Evolutionary conservation across 2,797 vertebrate genomes (phyloP), one percentile per base, ranked within the genome.

Genomic region (Gymnopithys bicolor): DNA sequence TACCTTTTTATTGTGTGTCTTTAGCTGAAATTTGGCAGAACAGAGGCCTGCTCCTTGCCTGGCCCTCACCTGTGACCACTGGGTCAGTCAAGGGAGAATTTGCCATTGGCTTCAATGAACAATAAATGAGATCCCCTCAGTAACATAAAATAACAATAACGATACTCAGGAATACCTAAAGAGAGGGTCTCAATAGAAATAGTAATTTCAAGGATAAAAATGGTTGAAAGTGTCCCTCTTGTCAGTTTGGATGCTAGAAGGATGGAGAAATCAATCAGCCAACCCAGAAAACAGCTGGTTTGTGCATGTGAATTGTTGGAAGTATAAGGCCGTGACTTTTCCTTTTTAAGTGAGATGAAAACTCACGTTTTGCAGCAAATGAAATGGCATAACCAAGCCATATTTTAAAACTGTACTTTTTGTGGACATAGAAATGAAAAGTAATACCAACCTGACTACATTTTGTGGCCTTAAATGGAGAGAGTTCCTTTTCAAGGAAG

Each of bases 391-490:
- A 79, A 84, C n/a, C 3, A 18, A 81, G 33, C 18, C 17, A 4
- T 83, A 63, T 74, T 92, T 96, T 87, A 70, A 60, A 79, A 56
- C 4, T 28, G 52, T 85, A 35, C 33, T 79, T 89, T 82, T 53
- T 32, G 85, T 70, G 62, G 33, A 46, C 25, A 63, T 30, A 24
- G 39, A 90, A 89, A 78, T 66, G 28, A 91, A 83, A 91, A 91
- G 43, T 43, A 79, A 63, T 46, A 49, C 35, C 21, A 74, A 41
- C 8, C 32, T 16, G 25, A 90, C 59, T 48, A 73, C 30, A 49
- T 55, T 67, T 69, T 89, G 24, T 77, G 76, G 73, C 70, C 81
- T 87, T 90, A 93, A 87, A 87, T 55, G 28, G 66, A 89, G 55
- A 84, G 43, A 66, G 52, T 18, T 87, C 13, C 16, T 79, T 84